Evolutionary conservation across 2,888 invertebrate genomes (phyloP).

Genomic region (Eurytoma californica): DNA sequence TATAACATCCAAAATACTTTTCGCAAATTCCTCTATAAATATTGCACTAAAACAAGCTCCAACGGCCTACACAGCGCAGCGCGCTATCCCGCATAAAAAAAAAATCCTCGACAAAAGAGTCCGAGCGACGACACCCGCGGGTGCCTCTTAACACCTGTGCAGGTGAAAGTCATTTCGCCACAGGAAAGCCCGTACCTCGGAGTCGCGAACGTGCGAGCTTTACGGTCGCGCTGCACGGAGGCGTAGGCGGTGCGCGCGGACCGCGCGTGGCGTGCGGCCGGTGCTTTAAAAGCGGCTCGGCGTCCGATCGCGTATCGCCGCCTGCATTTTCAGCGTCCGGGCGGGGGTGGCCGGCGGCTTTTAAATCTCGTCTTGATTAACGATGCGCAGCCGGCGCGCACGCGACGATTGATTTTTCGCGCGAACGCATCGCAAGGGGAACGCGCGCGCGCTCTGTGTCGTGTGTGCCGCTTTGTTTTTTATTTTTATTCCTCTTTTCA

Average conservation of each 20-base stretch:
- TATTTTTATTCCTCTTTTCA: too few relatives aligned
- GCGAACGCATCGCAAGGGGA: not conserved
- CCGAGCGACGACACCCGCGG: too few relatives aligned
- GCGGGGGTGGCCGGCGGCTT: not conserved
- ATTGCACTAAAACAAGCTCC: too few relatives aligned
- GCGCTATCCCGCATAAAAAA: too few relatives aligned
- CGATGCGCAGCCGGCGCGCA: slow-evolving; percentile 6
- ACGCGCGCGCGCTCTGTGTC: not conserved
- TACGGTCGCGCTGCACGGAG: not conserved
- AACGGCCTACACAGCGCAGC: too few relatives aligned
- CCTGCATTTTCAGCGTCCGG: not conserved
- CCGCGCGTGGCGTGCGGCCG: not conserved
- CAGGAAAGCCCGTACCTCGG: not conserved
- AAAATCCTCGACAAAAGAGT: too few relatives aligned
- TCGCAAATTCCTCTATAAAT: too few relatives aligned
- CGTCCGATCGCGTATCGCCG: slow-evolving; percentile 35
- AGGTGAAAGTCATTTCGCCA: not conserved
- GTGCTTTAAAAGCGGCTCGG: not conserved
- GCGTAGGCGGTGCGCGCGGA: too few relatives aligned
- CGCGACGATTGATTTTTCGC: slow-evolving; percentile 49
- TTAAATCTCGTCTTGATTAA: slow-evolving; percentile 51
- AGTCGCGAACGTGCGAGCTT: not conserved
- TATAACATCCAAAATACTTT: too few relatives aligned
- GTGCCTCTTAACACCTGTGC: too few relatives aligned
- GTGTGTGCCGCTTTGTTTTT: too few relatives aligned